Evolutionary conservation across 2,888 invertebrate species (phyloP), one percentile per base, ranked within the genome.

Genomic region (Amiota communis): DNA sequence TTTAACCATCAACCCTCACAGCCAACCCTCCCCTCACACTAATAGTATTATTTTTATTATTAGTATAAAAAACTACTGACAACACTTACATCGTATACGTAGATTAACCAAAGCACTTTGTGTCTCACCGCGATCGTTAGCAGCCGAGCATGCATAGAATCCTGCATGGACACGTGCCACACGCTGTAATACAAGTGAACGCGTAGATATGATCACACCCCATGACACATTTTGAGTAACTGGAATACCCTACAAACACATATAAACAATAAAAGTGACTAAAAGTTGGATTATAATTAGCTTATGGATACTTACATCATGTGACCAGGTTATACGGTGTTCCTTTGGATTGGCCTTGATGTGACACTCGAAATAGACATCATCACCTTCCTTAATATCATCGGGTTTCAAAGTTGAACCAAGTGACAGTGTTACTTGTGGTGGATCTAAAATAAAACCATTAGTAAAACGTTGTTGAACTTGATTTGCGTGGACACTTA

Each of bases 201-300:
- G 95, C 77, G 96, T 95, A 90, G 96, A 96, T 88, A 97, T 94
- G 84, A 97, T 96, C 79, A 97, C 92, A 72, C 97, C 96, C 72
- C 94, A 93, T 59, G 95, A 93, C 88, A 94, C 93, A 89, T 96
- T 96, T 90, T 96, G 96, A 77, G 93, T 92, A 74, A 97, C 93
- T 80, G 93, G 91, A 74, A 92, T 91, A 56, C 95, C 95, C 96
- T 96, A 90, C 11, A 67, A 77, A 67, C 71, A 51, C 67, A 70
- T 47, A 73, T 61, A 74, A 64, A 61, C 56, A 59, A 76, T 6
- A 74, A 56, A 75, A 76, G 68, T 65, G 75, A 74, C 51, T 15
- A 8, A 69, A 20, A 59, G 46, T 59, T n/a, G 36, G 36, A 36
- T 36, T 36, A 36, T 2, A 13, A 78, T 75, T 81, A 76, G 77